Conservation (phyloP, 1,140 invertebrate genomes). For the Brachionus koreanus region DNA sequence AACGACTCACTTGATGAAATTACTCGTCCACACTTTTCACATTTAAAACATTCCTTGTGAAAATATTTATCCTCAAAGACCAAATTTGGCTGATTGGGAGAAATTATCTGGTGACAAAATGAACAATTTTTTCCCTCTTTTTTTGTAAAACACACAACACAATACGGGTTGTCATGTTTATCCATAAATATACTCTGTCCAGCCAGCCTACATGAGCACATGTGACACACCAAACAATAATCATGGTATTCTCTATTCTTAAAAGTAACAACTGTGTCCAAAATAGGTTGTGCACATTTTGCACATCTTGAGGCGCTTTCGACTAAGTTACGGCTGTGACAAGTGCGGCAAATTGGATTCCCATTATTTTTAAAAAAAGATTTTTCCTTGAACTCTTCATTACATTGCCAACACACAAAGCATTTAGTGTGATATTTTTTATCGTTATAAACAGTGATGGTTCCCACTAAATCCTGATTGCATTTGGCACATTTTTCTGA, state of each 20-base stretch:
- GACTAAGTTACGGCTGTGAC: constrained; percentile 39
- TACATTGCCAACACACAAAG: constrained; percentile 37
- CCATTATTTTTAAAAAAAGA: constrained; percentile 25
- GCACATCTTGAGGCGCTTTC: constrained; percentile 5
- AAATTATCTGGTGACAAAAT: not conserved
- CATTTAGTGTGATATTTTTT: constrained; percentile 42
- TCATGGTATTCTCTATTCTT: constrained; percentile 31
- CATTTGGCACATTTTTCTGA: constrained; percentile 18
- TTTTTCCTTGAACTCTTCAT: constrained; percentile 35
- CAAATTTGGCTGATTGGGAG: constrained; percentile 32
- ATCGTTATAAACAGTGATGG: constrained; percentile 8
- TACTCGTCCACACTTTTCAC: not conserved
- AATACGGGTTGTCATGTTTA: not conserved
- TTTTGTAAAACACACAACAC: not conserved
- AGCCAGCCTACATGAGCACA: not conserved
- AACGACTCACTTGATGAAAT: constrained; percentile 39
- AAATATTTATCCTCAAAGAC: constrained; percentile 36
- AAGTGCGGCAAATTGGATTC: constrained; percentile 17
- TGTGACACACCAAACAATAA: constrained; percentile 23
- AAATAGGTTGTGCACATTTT: constrained; percentile 25
- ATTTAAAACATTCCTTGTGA: constrained; percentile 39
- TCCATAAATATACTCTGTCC: constrained; percentile 29
- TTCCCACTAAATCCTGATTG: not conserved
- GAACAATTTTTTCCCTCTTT: constrained; percentile 37
- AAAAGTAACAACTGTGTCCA: constrained; percentile 34